Evolutionary conservation across 1,140 invertebrate genomes (phyloP), one percentile per base, ranked within the genome.

Genomic region (Colletes latitarsis): DNA sequence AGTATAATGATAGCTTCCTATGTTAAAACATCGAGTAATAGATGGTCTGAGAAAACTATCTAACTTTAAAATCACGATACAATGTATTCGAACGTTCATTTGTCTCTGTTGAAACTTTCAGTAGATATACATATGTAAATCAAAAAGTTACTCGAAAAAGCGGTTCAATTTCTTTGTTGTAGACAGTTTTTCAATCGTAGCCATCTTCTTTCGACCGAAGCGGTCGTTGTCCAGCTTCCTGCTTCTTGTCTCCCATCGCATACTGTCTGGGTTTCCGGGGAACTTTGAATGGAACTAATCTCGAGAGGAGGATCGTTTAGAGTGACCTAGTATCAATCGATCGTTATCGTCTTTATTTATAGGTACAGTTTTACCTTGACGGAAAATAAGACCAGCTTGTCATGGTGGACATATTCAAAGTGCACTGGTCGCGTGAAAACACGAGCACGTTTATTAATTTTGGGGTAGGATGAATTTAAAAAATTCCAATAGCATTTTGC

Each of bases 221-320:
- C 80, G 10, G 66, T 68, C 53, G 57, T 46, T 72, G 67, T 49
- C 10, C n/a, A 62, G 68, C 58, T 84, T 83, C 39, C 69, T 80
- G 58, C 70, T 80, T 43, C 55, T 69, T 70, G 58, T 52, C 14
- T 53, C 30, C 39, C 71, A 70, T 75, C 70, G 30, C 30, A 30
- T 30, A 30, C 30, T 30, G 30, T 30, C 67, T 58, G 21, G 52
- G 62, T 81, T 85, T 71, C 60, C 73, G 70, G 64, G 30, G 52
- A 76, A 62, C 64, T 75, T 77, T 69, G 82, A 84, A 84, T 66
- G 62, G 19, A 79, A 83, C 69, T 80, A 84, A 72, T 80, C 78
- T 83, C 82, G n/a, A 62, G 62, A 21, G 68, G 69, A 57, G 52
- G 52, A 73, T 77, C 77, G 82, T 52, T 81, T 72, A 75, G 64